Conservation (phyloP, 2,113 vertebrate species). For the Laticauda laticaudata region DNA sequence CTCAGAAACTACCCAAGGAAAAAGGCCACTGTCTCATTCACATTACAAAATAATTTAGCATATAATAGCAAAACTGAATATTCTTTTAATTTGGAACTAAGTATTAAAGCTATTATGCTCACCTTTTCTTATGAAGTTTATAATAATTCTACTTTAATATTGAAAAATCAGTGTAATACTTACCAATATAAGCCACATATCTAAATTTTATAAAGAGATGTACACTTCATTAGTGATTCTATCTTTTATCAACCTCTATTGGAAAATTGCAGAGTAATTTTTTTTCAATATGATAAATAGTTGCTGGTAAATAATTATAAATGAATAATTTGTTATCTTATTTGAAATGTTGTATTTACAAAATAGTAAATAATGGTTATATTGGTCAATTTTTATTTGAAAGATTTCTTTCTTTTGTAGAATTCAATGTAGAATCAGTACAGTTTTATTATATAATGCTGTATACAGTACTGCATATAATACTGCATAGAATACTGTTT, state of each 20-base stretch:
- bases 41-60: accelerated
- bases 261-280: constrained; percentile 21
- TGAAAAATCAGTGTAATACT: constrained; percentile 43
- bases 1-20: neutral
- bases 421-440: neutral
- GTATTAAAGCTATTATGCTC: neutral
- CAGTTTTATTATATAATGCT: no score
- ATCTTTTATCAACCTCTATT: constrained; percentile 40
- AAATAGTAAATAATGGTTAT: neutral
- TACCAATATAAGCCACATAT: constrained; percentile 43
- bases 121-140: constrained; percentile 26
- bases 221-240: constrained; percentile 42
- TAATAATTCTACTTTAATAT: constrained; percentile 41
- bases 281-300: neutral
- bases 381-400: neutral
- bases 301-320: neutral
- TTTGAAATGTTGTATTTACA: neutral
- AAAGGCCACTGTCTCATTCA: neutral
- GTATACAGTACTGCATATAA: no score
- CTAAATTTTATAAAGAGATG: constrained; percentile 50
- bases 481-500: no score
- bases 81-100: neutral
- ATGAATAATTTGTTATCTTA: neutral
- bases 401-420: neutral
- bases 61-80: neutral